Base-by-base conservation (phyloP, 2,797 vertebrate genomes). In the Sebastes minor region DNA sequence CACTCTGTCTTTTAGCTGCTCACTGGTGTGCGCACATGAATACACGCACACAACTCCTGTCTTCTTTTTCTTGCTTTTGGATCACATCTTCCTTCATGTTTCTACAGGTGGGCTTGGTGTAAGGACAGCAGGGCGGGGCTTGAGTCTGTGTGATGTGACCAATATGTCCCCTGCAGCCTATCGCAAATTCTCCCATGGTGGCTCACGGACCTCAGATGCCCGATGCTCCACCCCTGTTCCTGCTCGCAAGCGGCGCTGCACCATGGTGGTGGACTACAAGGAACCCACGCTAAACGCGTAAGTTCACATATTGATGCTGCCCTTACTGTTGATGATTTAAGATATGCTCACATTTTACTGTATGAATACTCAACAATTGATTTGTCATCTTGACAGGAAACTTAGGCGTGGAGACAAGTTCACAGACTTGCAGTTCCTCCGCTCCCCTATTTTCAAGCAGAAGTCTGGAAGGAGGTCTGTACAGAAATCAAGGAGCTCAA, bases 391-490 rank as follows among this genome's bases (percentile, higher is more conserved):
- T 33, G 3, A 80, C 76, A 99, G 99, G 92, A 99, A 99, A 91
- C 97, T 99, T 22, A 95, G 99, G 20, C 97, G 98, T 76, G 99
- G 99, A 22, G 98, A 99, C 87, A 97, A 96, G 22, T 97, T 96
- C 90, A 99, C 99, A 68, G 98, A 99, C 87, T 70, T 96, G 7
- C 87, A 93, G 81, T 98, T 99, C 91, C 95, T 99, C 86, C 61
- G 88, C 76, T 99, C 98, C 27, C 98, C 98, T 3, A 86, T 99
- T 93, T 99, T 97, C 91, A 99, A 99, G 86, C 82, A 92, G 77
- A 96, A 83, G 69, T 49, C 90, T 2, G 78, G 55, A 11, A 82
- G 89, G 80, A 84, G 23, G 18, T 93, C 93, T 2, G 72, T 74
- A 84, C 79, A 90, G 80, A 95, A 92, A 60, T 94, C 93, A 11